phyloP scores from a whole-genome alignment of 2,113 vertebrate species.

The Echinops telfairi region DNA sequence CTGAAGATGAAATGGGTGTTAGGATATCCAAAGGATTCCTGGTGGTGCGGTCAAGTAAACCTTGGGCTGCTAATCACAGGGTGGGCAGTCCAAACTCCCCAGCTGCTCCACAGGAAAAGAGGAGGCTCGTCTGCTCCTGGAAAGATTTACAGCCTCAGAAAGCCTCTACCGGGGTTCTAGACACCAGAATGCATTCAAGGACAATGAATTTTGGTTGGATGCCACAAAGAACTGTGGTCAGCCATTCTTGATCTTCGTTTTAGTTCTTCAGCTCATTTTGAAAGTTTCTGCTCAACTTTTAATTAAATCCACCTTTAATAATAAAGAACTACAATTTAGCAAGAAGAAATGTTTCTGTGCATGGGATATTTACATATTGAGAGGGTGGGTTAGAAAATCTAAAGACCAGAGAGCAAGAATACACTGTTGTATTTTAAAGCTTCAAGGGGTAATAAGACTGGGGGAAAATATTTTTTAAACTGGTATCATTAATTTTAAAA shows the following conservation, averaged over 20 bases:
- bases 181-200: no score
- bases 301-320: conserved; percentile 8
- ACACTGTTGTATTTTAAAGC: conserved; percentile 48
- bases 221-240: conserved; percentile 25
- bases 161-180: no score
- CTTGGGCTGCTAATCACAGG: no score
- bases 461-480: conserved; percentile 19
- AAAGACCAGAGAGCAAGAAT: not conserved
- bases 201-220: not conserved
- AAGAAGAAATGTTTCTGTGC: conserved; percentile 26
- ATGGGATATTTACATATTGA: conserved; percentile 38
- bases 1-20: conserved; percentile 67
- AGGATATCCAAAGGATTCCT: not conserved
- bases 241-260: conserved; percentile 44
- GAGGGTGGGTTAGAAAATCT: not conserved
- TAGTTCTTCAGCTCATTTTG: conserved; percentile 56
- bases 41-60: no score
- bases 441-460: conserved; percentile 37
- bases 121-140: no score
- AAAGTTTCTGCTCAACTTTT: conserved; percentile 53
- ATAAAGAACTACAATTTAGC: conserved; percentile 21
- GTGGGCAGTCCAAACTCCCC: no score
- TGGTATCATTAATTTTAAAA: conserved; percentile 57
- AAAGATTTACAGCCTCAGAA: no score
- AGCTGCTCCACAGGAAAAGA: no score